Percentiles rank a stretch among this genome's conserved stretches.
Evolutionary conservation across 2,113 vertebrate genomes (phyloP).

Genomic region (Pangasianodon hypophthalmus): DNA sequence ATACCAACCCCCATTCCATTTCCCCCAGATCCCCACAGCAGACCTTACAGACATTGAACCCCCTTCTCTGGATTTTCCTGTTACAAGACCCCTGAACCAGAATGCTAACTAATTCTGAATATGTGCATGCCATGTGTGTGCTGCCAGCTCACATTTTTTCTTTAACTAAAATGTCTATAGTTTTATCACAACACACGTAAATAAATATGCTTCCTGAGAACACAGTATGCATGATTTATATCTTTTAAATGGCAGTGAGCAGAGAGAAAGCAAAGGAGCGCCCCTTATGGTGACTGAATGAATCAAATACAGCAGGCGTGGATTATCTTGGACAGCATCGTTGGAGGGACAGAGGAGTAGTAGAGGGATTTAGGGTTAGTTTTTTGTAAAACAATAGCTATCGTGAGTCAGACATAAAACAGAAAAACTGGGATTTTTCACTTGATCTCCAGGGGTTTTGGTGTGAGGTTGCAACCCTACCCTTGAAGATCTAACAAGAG

Average conservation of each 20-base stretch:
- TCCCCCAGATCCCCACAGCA: conserved; percentile 29
- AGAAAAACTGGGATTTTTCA: conserved; percentile 27
- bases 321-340: conserved; percentile 33
- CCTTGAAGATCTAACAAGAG: conserved; percentile 6
- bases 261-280: neutral
- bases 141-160: conserved; percentile 1
- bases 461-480: conserved; percentile 18
- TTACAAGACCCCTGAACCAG: conserved; percentile 17
- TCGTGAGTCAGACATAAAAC: conserved; percentile 29
- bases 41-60: conserved; percentile 28
- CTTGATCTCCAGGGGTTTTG: conserved; percentile 24
- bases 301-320: conserved; percentile 38
- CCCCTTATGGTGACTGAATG: conserved; percentile 36
- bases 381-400: conserved; percentile 36
- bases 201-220: conserved; percentile 15
- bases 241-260: conserved; percentile 25
- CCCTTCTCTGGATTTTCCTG: conserved; percentile 7
- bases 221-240: conserved; percentile 24
- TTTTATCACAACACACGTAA: neutral
- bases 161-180: neutral
- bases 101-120: conserved; percentile 20
- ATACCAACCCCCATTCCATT: neutral
- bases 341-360: neutral
- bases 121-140: neutral
- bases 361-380: conserved; percentile 16